Conservation (phyloP, 2,888 invertebrate genomes). For the Tetranychus truncatus region DNA sequence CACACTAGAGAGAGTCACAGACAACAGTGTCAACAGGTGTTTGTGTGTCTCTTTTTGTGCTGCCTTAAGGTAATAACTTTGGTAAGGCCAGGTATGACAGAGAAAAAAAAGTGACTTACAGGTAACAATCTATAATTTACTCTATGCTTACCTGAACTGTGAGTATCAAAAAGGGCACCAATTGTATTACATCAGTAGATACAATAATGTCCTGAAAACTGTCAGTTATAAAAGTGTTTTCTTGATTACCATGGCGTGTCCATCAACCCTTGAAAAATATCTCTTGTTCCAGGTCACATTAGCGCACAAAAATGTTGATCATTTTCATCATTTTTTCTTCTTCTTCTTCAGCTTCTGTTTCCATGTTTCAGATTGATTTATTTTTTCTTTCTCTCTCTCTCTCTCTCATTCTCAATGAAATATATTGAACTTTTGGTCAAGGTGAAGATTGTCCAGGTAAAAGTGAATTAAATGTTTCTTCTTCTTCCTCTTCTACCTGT, state of each 20-base stretch:
- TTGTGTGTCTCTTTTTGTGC: not conserved
- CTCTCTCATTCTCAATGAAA: no score
- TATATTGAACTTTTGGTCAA: no score
- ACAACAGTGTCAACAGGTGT: not conserved
- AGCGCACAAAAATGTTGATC: not conserved
- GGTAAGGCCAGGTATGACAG: not conserved
- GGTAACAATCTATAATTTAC: not conserved
- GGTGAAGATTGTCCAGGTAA: no score
- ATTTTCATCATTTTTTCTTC: not conserved
- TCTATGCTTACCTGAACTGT: not conserved
- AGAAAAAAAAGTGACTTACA: not conserved
- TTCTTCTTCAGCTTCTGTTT: not conserved
- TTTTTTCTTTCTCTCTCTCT: no score
- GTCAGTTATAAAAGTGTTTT: not conserved
- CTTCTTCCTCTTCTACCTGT: no score
- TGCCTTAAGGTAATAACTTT: not conserved
- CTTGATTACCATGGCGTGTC: not conserved
- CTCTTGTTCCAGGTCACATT: not conserved
- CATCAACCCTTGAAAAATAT: not conserved
- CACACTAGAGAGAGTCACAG: not conserved
- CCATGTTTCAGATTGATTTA: not conserved
- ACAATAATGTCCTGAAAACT: no score
- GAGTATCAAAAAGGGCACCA: not conserved
- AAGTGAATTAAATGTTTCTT: no score
- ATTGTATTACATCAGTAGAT: no score